Evolutionary conservation across 1,140 invertebrate genomes (phyloP).

Genomic region (Sinonovacula constricta): DNA sequence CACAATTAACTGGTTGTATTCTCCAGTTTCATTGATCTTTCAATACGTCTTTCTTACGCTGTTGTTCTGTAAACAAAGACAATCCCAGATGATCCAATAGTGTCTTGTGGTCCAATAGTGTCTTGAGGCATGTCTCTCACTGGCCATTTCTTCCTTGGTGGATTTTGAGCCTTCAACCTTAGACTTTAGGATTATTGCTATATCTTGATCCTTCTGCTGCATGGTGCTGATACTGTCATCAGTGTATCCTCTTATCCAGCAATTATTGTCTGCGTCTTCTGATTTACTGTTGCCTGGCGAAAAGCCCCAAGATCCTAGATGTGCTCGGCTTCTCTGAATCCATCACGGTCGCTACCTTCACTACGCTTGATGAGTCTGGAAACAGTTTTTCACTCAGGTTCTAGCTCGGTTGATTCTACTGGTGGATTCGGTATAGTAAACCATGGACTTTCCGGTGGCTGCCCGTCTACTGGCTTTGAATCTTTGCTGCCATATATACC

Average conservation of each 20-base stretch:
- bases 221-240: background rate
- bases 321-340: background rate
- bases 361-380: background rate
- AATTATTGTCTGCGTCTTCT: background rate
- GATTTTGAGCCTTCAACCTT: background rate
- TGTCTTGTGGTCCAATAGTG: too few species aligned
- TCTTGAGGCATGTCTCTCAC: background rate
- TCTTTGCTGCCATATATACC: background rate
- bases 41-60: background rate
- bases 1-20: too few species aligned
- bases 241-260: conserved; percentile 2
- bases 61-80: background rate
- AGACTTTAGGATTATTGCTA: background rate
- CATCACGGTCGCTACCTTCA: too few species aligned
- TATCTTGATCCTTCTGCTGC: background rate
- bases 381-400: background rate
- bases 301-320: background rate
- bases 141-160: too few species aligned
- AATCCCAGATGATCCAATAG: conserved; percentile 1
- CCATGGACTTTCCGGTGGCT: background rate
- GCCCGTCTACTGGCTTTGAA: background rate
- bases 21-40: background rate
- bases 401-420: background rate
- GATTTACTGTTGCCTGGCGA: background rate
- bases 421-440: background rate